phyloP scores from a whole-genome alignment of 2,797 vertebrate species.

The Novumbra hubbsi region DNA sequence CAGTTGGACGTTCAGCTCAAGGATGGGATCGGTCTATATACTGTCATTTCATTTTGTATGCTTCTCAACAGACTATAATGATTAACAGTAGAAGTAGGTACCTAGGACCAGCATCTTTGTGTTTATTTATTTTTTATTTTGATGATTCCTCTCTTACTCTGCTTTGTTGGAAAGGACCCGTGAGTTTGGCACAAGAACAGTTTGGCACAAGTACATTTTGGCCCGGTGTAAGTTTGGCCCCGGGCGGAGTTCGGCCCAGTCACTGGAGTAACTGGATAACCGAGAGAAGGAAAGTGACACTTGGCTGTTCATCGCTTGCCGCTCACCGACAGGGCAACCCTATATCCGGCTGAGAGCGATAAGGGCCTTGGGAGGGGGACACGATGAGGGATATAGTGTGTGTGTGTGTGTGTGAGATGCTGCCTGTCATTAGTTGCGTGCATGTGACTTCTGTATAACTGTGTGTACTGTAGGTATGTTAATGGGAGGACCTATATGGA shows the following conservation, averaged over 20 bases:
- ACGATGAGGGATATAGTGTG: not conserved
- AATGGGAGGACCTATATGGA: slow-evolving; percentile 93
- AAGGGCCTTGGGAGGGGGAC: not conserved
- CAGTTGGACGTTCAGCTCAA: too few relatives aligned
- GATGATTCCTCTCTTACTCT: too few relatives aligned
- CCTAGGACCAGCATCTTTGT: too few relatives aligned
- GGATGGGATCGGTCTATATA: too few relatives aligned
- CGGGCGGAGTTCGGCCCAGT: too few relatives aligned
- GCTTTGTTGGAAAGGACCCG: too few relatives aligned
- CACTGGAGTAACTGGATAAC: slow-evolving; percentile 68
- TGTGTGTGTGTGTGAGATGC: slow-evolving; percentile 30
- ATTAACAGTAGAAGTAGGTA: too few relatives aligned
- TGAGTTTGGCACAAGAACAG: too few relatives aligned
- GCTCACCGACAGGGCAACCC: slow-evolving; percentile 53
- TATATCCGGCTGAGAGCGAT: slow-evolving; percentile 52
- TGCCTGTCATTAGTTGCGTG: slow-evolving; percentile 1
- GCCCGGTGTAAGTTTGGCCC: too few relatives aligned
- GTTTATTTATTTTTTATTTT: too few relatives aligned
- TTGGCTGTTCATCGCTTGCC: slow-evolving; percentile 58
- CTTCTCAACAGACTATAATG: too few relatives aligned
- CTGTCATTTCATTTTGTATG: too few relatives aligned
- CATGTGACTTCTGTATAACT: not conserved
- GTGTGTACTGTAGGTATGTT: slow-evolving; percentile 82
- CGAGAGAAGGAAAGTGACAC: slow-evolving; percentile 71
- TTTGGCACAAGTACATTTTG: not conserved